Percentiles rank a stretch among this genome's conserved stretches.
phyloP scores from a whole-genome alignment of 2,113 vertebrate genomes.

The Hiodon alosoides region DNA sequence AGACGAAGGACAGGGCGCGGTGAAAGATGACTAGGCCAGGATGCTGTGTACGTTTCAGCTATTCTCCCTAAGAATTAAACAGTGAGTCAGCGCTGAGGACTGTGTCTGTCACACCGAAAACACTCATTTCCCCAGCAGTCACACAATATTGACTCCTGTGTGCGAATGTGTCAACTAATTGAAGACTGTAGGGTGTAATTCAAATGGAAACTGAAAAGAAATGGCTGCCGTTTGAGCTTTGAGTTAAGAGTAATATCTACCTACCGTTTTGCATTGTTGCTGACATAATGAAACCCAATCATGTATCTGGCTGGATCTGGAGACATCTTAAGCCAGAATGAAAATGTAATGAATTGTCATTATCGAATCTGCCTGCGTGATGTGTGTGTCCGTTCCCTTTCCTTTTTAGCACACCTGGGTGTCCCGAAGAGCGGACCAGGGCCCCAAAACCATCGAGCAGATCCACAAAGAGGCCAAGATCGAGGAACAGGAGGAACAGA shows the following conservation, averaged over 20 bases:
- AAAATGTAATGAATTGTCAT: neutral
- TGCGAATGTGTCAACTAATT: neutral
- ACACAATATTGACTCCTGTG: no score
- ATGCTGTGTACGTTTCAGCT: no score
- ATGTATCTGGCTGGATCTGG: neutral
- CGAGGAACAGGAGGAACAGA: conserved; percentile 94
- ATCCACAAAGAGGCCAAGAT: conserved; percentile 97
- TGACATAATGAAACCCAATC: neutral
- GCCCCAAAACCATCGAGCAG: conserved; percentile 96
- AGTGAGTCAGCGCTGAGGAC: no score
- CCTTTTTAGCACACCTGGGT: conserved; percentile 85
- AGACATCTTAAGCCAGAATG: neutral
- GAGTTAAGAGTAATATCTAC: no score
- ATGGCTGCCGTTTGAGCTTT: no score
- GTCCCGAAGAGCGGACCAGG: conserved; percentile 88
- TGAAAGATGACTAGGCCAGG: no score
- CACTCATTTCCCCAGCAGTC: neutral
- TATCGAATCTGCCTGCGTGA: neutral
- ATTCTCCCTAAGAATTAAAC: no score
- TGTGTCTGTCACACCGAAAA: neutral
- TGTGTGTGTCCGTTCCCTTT: neutral
- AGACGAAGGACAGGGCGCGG: no score
- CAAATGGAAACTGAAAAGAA: no score
- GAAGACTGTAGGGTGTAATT: no score
- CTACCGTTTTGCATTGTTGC: neutral